Conservation (phyloP, 1,140 invertebrate species). For the Panonychus citri region DNA sequence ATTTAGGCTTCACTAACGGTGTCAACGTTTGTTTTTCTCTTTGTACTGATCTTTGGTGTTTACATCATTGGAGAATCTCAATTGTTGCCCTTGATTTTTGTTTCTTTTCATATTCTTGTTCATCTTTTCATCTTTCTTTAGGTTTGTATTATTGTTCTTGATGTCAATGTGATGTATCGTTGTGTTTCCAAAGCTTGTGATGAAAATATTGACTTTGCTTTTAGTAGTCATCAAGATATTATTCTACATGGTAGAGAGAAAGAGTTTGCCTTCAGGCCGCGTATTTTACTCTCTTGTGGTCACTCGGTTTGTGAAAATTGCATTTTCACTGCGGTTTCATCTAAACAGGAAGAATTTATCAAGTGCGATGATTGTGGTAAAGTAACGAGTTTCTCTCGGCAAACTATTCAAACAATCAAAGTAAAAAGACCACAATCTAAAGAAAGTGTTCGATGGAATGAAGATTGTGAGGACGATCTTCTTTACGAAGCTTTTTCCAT, state of each 20-base stretch:
- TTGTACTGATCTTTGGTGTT: too few species aligned
- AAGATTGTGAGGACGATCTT: not conserved
- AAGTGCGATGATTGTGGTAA: not conserved
- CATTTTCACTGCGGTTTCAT: not conserved
- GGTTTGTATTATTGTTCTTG: too few species aligned
- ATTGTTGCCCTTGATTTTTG: too few species aligned
- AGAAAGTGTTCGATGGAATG: not conserved
- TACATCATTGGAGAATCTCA: too few species aligned
- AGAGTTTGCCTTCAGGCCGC: not conserved
- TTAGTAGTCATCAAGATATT: too few species aligned
- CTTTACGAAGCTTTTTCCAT: not conserved
- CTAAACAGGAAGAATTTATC: not conserved
- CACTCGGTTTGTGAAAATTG: not conserved
- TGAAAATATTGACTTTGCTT: too few species aligned
- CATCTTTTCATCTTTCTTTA: too few species aligned
- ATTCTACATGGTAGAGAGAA: not conserved
- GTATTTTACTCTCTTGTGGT: not conserved
- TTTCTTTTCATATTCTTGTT: too few species aligned
- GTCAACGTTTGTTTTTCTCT: too few species aligned
- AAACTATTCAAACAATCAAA: not conserved
- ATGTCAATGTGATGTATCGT: too few species aligned
- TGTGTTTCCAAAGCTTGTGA: too few species aligned
- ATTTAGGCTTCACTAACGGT: too few species aligned
- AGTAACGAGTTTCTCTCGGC: not conserved
- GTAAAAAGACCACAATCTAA: not conserved